Percentiles rank a stretch among this genome's conserved stretches.
phyloP scores from a whole-genome alignment of 2,113 vertebrate species.

The Ptyas mucosa region DNA sequence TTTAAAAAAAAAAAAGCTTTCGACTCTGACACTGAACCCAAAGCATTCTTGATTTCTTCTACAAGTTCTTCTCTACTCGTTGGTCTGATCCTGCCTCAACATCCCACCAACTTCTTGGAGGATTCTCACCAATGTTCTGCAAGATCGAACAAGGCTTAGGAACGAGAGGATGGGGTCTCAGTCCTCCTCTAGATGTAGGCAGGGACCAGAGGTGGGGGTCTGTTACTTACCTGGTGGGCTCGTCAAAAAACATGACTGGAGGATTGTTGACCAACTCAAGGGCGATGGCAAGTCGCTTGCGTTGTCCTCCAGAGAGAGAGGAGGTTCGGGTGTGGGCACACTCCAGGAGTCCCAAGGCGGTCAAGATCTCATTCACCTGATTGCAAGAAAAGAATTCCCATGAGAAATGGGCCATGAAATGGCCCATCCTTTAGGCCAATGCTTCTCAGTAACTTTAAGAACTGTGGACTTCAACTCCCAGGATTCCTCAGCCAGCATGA shows the following conservation, averaged over 20 bases:
- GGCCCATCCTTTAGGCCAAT: background rate
- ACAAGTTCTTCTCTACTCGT: background rate
- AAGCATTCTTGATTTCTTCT: background rate
- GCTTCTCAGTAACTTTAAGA: background rate
- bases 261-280: slow-evolving; percentile 98
- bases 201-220: fast-evolving
- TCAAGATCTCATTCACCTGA: slow-evolving; percentile 96
- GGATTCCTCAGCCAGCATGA: background rate
- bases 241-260: slow-evolving; percentile 98
- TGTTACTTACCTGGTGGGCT: slow-evolving; percentile 88
- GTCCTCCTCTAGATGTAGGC: background rate
- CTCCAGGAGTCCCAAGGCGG: slow-evolving; percentile 89
- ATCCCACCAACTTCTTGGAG: background rate
- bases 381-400: slow-evolving; percentile 7
- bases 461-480: background rate
- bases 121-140: background rate
- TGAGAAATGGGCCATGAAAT: background rate
- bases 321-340: slow-evolving; percentile 90
- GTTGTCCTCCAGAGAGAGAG: slow-evolving; percentile 88
- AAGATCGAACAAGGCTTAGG: background rate
- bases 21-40: background rate
- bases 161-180: background rate
- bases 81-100: background rate
- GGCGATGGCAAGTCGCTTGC: slow-evolving; percentile 94
- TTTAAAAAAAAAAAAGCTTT: background rate